Evolutionary conservation across 2,888 invertebrate species (phyloP).

Genomic region (Latheticus oryzae): DNA sequence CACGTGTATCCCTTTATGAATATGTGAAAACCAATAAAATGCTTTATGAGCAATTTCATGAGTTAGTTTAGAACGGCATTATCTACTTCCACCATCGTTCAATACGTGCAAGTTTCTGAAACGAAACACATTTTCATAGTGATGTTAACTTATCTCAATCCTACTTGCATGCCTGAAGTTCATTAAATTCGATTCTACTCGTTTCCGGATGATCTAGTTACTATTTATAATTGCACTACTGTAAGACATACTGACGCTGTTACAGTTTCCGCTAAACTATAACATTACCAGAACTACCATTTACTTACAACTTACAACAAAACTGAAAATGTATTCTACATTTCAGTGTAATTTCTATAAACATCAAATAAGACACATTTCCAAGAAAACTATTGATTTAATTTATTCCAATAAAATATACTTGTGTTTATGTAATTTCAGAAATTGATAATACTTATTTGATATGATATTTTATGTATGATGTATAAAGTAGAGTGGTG

Average conservation of each 20-base stretch:
- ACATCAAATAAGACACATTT: too few relatives aligned
- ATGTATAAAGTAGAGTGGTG: too few relatives aligned
- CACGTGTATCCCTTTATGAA: conserved; percentile 27
- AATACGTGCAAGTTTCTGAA: conserved; percentile 10
- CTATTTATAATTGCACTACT: conserved; percentile 1
- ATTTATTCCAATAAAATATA: too few relatives aligned
- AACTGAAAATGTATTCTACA: too few relatives aligned
- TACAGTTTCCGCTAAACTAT: background rate
- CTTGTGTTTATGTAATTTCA: conserved; percentile 11
- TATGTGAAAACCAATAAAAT: conserved; percentile 27
- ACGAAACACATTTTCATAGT: conserved; percentile 7
- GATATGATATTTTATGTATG: too few relatives aligned
- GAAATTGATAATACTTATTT: background rate
- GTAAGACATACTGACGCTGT: too few relatives aligned
- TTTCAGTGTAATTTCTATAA: too few relatives aligned
- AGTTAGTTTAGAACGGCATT: conserved; percentile 3
- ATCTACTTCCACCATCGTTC: conserved; percentile 10
- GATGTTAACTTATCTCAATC: conserved; percentile 1
- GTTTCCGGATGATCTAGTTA: conserved; percentile 18
- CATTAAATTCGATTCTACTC: conserved; percentile 3
- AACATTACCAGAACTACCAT: too few relatives aligned
- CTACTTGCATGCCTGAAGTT: background rate
- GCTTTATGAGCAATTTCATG: conserved; percentile 16
- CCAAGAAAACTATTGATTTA: too few relatives aligned
- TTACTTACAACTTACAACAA: too few relatives aligned